Evolutionary conservation across 2,113 vertebrate genomes (phyloP), one percentile per base, ranked within the genome.

Genomic region (Steatornis caripensis): DNA sequence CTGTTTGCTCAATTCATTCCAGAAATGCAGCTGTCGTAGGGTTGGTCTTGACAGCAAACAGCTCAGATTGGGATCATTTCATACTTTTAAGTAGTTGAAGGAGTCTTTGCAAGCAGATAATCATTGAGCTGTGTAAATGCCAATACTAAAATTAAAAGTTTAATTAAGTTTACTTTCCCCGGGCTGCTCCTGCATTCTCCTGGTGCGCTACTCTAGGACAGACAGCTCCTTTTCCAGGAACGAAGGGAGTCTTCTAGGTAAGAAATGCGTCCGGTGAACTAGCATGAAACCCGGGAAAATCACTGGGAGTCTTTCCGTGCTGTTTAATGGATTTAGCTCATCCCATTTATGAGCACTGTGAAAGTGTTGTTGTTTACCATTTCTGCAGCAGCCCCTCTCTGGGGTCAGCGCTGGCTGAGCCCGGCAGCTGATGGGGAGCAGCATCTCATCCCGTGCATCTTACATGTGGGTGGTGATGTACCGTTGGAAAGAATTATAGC

Each of bases 371-470:
- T 89, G 62, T 95, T 87, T 78, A 65, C 78, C 41, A 23, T 60
- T 55, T 45, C 68, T 84, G 70, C 64, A 88, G 78, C 46, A 71
- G 37, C 22, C 41, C 55, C 65, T 87, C 51, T 71, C 55, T 1
- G 2, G 46, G 51, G 39, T 81, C 84, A 61, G 32, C 0, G 0
- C 15, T 70, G 72, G 54, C n/a, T 30, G 27, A 58, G 37, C 5
- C 22, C 9, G 1, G 41, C 58, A 34, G 78, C 61, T 62, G 55
- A 36, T 41, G 57, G 27, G 49, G 21, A 89, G 43, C 34, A 51
- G n/a, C 57, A 14, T n/a, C 82, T 65, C 74, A 41, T 22, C 43
- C 51, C 4, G 0, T 0, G 0, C 46, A 34, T 26, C 79, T 49
- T 27, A 18, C 41, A 12, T 0, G 0, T 8, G 55, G n/a, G 45